Evolutionary conservation across 2,888 invertebrate genomes (phyloP).

Genomic region (Papilio demoleus): DNA sequence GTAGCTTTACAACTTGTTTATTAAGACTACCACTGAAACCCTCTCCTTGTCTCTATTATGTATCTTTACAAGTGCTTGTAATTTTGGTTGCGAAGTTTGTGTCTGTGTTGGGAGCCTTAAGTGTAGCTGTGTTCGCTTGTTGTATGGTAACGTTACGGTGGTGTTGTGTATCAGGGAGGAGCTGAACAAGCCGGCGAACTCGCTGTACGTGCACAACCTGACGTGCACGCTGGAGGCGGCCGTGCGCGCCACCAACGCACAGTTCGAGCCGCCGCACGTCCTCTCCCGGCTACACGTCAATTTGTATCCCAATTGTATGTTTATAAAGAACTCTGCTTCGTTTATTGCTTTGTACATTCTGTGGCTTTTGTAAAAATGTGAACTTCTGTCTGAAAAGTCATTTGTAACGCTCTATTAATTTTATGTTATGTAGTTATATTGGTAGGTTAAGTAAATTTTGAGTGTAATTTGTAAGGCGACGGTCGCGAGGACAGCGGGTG

Average conservation of each 20-base stretch:
- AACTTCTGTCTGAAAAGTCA: too few relatives aligned
- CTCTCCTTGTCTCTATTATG: too few relatives aligned
- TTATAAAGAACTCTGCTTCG: not conserved
- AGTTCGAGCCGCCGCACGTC: conserved; percentile 96
- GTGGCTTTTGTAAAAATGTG: too few relatives aligned
- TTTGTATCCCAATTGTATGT: conserved; percentile 80
- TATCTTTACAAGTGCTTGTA: too few relatives aligned
- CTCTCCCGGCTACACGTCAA: conserved; percentile 93
- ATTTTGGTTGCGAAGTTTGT: too few relatives aligned
- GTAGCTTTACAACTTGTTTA: not conserved
- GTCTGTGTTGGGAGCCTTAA: not conserved
- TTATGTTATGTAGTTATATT: too few relatives aligned
- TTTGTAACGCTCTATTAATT: too few relatives aligned
- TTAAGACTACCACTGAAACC: too few relatives aligned
- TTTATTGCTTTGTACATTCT: not conserved
- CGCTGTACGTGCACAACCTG: conserved; percentile 94
- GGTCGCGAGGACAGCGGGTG: conserved; percentile 90
- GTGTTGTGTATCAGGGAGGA: conserved; percentile 86
- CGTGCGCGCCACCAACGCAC: conserved; percentile 95
- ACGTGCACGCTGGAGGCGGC: conserved; percentile 93
- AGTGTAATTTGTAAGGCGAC: conserved; percentile 60
- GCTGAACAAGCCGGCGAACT: conserved; percentile 92
- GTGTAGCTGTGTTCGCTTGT: not conserved
- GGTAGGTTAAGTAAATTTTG: not conserved
- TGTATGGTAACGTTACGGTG: not conserved